phyloP scores from a whole-genome alignment of 2,113 vertebrate genomes.

The Pseudopodoces humilis region DNA sequence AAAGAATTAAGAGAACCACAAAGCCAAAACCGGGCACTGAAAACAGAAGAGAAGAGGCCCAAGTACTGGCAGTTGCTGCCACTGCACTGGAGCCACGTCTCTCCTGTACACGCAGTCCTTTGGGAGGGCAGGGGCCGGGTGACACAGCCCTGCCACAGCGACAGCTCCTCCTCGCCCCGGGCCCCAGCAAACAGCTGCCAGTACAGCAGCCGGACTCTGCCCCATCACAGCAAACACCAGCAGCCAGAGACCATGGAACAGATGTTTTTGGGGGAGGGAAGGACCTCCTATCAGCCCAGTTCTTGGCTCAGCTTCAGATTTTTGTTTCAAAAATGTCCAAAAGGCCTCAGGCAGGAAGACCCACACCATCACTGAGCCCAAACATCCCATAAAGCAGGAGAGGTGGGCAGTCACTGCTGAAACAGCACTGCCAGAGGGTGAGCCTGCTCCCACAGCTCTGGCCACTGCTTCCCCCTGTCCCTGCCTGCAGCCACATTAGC shows the following conservation, averaged over 20 bases:
- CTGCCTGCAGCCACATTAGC: neutral
- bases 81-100: neutral
- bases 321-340: neutral
- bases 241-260: neutral
- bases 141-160: neutral
- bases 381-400: neutral
- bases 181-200: neutral
- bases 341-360: neutral
- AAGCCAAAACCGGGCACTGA: neutral
- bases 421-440: accelerated
- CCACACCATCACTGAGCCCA: accelerated
- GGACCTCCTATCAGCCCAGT: neutral
- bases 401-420: neutral
- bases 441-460: neutral
- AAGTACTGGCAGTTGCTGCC: neutral
- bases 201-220: neutral
- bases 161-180: neutral
- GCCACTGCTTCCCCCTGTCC: neutral
- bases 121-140: neutral
- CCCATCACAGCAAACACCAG: neutral
- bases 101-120: neutral
- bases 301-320: neutral
- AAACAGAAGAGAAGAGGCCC: accelerated
- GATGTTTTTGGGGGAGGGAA: neutral
- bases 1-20: neutral